Evolutionary conservation across 2,113 vertebrate genomes (phyloP).

Genomic region (Camelus bactrianus): DNA sequence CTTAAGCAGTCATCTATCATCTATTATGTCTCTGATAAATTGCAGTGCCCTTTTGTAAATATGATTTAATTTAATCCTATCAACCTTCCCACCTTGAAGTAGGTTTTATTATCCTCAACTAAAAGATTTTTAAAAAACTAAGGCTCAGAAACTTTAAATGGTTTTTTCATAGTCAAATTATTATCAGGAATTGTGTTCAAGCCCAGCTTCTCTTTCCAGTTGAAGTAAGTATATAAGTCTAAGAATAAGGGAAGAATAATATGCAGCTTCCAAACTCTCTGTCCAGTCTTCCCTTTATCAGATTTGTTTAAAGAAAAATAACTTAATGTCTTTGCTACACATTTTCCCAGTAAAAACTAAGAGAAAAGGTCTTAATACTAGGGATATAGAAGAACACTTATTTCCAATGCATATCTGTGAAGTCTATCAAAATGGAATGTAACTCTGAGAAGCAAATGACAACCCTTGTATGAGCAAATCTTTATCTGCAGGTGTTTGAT

Average conservation of each 20-base stretch:
- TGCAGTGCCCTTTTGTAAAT: background rate
- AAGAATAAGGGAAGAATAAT: background rate
- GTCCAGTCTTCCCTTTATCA: conserved; percentile 26
- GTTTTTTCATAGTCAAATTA: conserved; percentile 36
- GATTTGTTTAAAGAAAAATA: conserved; percentile 53
- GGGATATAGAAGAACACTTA: conserved; percentile 13
- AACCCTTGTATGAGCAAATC: background rate
- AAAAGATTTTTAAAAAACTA: conserved; percentile 49
- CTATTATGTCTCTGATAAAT: background rate
- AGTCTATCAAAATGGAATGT: conserved; percentile 5
- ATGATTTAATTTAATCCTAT: background rate
- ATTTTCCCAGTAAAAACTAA: conserved; percentile 33
- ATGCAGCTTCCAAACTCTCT: background rate
- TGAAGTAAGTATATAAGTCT: background rate
- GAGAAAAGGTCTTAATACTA: background rate
- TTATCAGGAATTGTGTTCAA: background rate
- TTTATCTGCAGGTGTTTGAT: background rate
- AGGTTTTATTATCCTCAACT: background rate
- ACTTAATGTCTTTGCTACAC: background rate
- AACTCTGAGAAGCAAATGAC: background rate
- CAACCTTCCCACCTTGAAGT: background rate
- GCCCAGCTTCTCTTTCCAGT: background rate
- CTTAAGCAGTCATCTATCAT: background rate
- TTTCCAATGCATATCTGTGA: background rate
- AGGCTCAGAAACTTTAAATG: background rate